A percentile compares a stretch with the other conserved stretches of the same genome.
Conservation (phyloP, 2,113 vertebrate genomes). For the Redunca redunca region DNA sequence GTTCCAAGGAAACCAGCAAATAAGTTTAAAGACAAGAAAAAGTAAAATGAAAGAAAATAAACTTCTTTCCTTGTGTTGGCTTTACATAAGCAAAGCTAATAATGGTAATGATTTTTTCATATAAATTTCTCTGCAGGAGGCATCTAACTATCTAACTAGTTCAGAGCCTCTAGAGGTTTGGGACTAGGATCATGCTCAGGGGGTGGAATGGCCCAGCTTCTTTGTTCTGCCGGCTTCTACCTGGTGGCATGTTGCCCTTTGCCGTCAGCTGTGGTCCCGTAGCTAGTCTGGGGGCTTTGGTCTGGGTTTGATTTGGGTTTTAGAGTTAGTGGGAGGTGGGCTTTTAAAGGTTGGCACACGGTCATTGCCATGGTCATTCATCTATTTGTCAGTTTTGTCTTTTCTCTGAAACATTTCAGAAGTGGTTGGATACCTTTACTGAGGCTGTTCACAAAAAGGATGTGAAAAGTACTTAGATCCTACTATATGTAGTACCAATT, state of each 20-base stretch:
- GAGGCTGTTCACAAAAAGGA: neutral
- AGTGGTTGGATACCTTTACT: neutral
- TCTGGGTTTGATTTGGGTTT: neutral
- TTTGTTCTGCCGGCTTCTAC: neutral
- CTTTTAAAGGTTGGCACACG: neutral
- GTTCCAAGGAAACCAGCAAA: neutral
- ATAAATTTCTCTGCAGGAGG: neutral
- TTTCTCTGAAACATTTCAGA: neutral
- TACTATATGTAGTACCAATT: neutral
- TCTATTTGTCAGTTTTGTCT: neutral
- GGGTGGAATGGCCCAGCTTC: neutral
- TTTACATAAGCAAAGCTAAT: neutral
- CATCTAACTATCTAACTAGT: neutral
- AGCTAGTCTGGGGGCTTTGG: neutral
- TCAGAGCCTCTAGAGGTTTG: neutral
- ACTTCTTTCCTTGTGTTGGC: neutral
- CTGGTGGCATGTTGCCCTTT: neutral
- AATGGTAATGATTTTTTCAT: neutral
- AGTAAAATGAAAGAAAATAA: slow-evolving; percentile 18
- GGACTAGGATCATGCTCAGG: neutral
- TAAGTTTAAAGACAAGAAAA: neutral
- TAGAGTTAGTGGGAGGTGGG: neutral
- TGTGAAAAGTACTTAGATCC: neutral
- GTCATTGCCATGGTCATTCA: neutral
- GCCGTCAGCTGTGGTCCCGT: neutral